phyloP scores from a whole-genome alignment of 2,888 invertebrate genomes.

The Luperina nickerlii region DNA sequence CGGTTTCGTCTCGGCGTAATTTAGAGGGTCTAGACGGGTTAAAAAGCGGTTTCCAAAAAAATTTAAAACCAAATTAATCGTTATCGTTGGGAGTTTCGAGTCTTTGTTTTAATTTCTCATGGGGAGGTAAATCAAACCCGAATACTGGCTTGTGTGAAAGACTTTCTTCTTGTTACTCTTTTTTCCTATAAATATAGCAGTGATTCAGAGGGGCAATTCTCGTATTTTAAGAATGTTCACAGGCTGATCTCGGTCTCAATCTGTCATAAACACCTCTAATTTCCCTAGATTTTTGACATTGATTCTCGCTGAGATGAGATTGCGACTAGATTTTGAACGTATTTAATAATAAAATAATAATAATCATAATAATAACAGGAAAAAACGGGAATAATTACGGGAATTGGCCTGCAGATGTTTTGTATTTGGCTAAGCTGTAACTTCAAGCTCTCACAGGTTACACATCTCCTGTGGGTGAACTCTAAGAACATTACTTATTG shows the following conservation, averaged over 20 bases:
- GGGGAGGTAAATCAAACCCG: conserved; percentile 32
- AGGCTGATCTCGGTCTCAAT: not conserved
- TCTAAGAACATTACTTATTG: not conserved
- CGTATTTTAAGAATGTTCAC: not conserved
- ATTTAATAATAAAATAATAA: too few species aligned
- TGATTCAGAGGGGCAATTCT: not conserved
- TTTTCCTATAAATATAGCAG: not conserved
- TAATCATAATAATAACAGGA: too few species aligned
- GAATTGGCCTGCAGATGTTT: not conserved
- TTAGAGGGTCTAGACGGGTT: conserved; percentile 86
- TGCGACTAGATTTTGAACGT: not conserved
- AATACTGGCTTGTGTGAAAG: conserved; percentile 24
- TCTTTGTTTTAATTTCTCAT: conserved; percentile 59
- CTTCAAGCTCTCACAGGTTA: not conserved
- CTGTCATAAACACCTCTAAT: not conserved
- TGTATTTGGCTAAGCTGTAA: not conserved
- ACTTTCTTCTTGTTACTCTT: conserved; percentile 21
- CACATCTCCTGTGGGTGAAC: not conserved
- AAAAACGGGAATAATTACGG: too few species aligned
- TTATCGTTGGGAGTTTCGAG: conserved; percentile 63
- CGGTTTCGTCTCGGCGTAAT: conserved; percentile 84
- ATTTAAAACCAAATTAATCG: conserved; percentile 70
- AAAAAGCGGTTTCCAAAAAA: conserved; percentile 72
- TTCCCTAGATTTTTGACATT: not conserved
- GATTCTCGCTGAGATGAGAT: not conserved